Base-by-base conservation (phyloP, 2,797 vertebrate species). In the Oreortyx pictus region DNA sequence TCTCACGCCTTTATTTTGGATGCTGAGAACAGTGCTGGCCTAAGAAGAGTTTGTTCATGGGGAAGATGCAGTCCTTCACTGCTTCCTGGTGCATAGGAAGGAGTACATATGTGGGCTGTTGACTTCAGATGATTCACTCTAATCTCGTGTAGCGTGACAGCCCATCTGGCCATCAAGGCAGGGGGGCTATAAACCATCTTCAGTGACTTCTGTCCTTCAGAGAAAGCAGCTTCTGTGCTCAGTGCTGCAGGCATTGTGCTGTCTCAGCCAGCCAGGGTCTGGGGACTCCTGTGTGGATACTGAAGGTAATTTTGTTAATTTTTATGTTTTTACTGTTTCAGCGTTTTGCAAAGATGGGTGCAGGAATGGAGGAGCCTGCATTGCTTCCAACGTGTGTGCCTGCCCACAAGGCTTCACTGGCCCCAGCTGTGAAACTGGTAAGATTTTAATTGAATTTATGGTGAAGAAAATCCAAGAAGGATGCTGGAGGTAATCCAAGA, bases 331-430 rank as follows among this genome's bases (percentile, higher is more conserved):
- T 97, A 90, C 56, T 96, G 92, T 97, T 98, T 84, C 87, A 99
- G 99, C 99, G 5, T 99, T 99, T 97, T 99, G 99, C 97, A 99
- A 98, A 88, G 98, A 99, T 2, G 98, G 99, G 73, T 99, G 99
- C 96, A 98, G 98, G 95, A 99, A 99, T 0, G 99, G 99, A 78
- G 99, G 99, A 60, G 98, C 98, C 94, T 99, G 99, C 39, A 97
- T 99, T 64, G 98, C 99, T 66, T 98, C 99, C 44, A 98, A 99
- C 70, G 98, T 98, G 90, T 99, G 99, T 82, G 97, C 98, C 82
- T 99, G 99, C 95, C 98, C 98, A 64, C 98, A 99, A 95, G 99
- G 99, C 85, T 99, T 99, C 95, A 99, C 99, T 1, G 99, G 99
- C 33, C 97, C 97, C 96, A 98, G 98, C 94, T 99, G 99, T 90